Percentiles rank a stretch among this genome's conserved stretches.
Evolutionary conservation across 2,113 vertebrate genomes (phyloP).

Genomic region (Chauna torquata): DNA sequence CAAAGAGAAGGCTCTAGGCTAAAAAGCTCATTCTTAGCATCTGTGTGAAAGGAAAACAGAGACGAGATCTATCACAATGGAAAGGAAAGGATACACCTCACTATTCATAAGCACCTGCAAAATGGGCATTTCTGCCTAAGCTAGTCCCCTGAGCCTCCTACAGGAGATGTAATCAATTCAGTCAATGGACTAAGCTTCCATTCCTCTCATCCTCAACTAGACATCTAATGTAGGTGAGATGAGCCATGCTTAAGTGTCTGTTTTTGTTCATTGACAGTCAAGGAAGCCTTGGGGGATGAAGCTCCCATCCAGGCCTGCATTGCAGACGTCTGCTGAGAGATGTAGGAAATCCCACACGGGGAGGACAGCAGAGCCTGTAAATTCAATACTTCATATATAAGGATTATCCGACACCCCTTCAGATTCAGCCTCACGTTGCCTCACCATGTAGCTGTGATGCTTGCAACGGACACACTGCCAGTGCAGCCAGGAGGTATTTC

Average conservation of each 20-base stretch:
- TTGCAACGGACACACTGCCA: not conserved
- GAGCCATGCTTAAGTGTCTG: not conserved
- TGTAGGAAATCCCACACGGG: not conserved
- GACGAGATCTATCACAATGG: not conserved
- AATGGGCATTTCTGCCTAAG: not conserved
- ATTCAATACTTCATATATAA: accelerated
- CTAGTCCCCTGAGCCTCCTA: not conserved
- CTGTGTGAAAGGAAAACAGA: not conserved
- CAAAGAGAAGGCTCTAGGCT: not conserved
- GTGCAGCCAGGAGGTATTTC: not conserved
- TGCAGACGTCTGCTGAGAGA: no score
- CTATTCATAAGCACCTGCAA: not conserved
- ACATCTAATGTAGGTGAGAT: not conserved
- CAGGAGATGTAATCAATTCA: not conserved
- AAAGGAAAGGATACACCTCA: not conserved
- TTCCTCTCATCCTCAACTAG: not conserved
- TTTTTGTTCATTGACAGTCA: not conserved
- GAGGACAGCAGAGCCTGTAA: not conserved
- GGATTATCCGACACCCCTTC: accelerated
- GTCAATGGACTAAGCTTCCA: not conserved
- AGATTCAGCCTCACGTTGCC: not conserved
- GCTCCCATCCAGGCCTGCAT: accelerated
- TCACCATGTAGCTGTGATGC: not conserved
- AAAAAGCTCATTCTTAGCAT: not conserved
- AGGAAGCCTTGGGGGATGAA: not conserved